Base-by-base conservation (phyloP, 1,140 invertebrate species). In the Drosophila albomicans region DNA sequence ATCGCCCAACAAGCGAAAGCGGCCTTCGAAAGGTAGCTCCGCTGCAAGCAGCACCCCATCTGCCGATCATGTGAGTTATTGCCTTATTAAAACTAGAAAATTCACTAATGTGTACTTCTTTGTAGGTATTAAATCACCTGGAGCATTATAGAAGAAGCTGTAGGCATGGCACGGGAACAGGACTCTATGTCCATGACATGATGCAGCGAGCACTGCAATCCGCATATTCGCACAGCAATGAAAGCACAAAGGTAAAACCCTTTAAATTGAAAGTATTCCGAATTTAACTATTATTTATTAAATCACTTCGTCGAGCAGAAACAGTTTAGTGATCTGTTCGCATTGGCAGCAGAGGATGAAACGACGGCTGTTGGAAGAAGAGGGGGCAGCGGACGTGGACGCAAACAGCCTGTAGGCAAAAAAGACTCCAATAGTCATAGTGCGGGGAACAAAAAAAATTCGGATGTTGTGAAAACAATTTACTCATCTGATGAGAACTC, bases 291-390 rank as follows among this genome's bases (percentile, higher is more conserved):
- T 13, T 30, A 11, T 35, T 25, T 16, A 1, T 45, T 45, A 35
- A 41, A 10, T 20, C 0, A 46, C 43, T 25, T n/a, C 28, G 13
- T 54, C 52, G 43, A 51, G 81, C 96, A 98, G 94, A 97, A 96
- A 93, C 97, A 96, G 93, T 99, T 97, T 92, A 96, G 96, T 92
- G 97, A 99, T 89, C 94, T 99, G 64, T 97, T 99, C 93, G 96
- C 97, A 0, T 94, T 99, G 75, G 96, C 97, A 5, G 98, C 98
- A 92, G 96, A 98, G 75, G 97, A 97, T 70, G 98, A 98, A 46
- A 92, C 88, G 4, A 91, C 90, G 25, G 88, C 84, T 3, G 92
- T 92, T 41, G 91, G 92, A 1, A 73, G 92, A 6, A 80, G 92
- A 10, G 92, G 92, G 7, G 81, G 82, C 6, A 92, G 91, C 64